Evolutionary conservation across 2,888 invertebrate genomes (phyloP).

Genomic region (Pheosia gnoma): DNA sequence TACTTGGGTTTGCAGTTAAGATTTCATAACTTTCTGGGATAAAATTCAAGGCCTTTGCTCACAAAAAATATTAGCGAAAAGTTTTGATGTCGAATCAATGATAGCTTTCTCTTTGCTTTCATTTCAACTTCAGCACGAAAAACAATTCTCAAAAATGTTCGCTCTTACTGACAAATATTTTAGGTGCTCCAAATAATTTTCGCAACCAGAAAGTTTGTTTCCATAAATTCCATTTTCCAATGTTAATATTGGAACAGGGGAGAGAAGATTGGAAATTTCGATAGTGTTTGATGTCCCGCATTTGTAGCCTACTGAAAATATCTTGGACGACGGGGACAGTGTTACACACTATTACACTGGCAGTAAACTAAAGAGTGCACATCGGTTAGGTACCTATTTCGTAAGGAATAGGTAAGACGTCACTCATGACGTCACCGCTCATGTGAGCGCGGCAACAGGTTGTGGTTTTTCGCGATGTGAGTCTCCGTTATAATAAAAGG

Average conservation of each 20-base stretch:
- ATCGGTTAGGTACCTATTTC: too few relatives aligned
- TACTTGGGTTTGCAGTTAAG: too few relatives aligned
- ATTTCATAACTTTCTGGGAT: background rate
- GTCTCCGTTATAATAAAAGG: too few relatives aligned
- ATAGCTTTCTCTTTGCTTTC: background rate
- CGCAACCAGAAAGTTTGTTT: background rate
- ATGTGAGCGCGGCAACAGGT: too few relatives aligned
- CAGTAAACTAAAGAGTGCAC: too few relatives aligned
- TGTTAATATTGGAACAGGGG: slow-evolving; percentile 1
- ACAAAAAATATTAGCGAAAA: background rate
- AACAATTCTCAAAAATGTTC: background rate
- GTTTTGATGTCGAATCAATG: background rate
- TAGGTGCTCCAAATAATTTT: background rate
- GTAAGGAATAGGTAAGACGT: too few relatives aligned
- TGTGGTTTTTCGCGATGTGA: too few relatives aligned
- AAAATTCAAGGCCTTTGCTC: background rate
- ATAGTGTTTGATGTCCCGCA: background rate
- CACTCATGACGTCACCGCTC: too few relatives aligned
- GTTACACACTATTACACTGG: too few relatives aligned
- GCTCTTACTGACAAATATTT: background rate
- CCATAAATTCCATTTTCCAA: background rate
- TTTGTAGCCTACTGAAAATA: too few relatives aligned
- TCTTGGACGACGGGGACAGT: too few relatives aligned
- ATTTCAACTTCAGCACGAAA: background rate
- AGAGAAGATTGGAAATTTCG: background rate